Percentiles rank a stretch among this genome's conserved stretches.
phyloP scores from a whole-genome alignment of 2,888 invertebrate genomes.

The Archaeoteleia sp. region DNA sequence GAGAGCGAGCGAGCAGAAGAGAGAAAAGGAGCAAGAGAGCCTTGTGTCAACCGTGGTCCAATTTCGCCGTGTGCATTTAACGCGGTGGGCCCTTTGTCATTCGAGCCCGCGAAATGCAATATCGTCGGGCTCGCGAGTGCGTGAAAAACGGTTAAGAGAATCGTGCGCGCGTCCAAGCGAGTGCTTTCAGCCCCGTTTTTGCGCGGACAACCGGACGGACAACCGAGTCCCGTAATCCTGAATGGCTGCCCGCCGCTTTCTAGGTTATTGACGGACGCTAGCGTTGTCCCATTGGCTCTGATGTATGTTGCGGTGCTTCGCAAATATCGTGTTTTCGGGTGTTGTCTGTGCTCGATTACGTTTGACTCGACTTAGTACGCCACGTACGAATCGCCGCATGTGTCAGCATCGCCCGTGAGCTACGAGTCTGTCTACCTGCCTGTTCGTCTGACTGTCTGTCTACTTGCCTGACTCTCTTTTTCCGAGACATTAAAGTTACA shows the following conservation, averaged over 20 bases:
- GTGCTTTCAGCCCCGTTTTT: slow-evolving; percentile 19
- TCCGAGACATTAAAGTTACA: not conserved
- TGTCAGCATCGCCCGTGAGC: slow-evolving; percentile 15
- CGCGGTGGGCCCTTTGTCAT: slow-evolving; percentile 17
- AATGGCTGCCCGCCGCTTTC: slow-evolving; percentile 70
- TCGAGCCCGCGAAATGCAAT: slow-evolving; percentile 17
- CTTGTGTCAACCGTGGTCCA: slow-evolving; percentile 23
- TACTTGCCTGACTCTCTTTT: slow-evolving; percentile 7
- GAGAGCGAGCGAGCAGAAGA: slow-evolving; percentile 6
- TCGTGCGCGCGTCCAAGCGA: slow-evolving; percentile 3
- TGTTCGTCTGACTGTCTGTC: not conserved
- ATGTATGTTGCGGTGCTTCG: slow-evolving; percentile 55
- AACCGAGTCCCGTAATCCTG: slow-evolving; percentile 55
- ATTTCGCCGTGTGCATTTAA: slow-evolving; percentile 14
- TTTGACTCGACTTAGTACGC: slow-evolving; percentile 3
- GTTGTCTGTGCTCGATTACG: slow-evolving; percentile 16
- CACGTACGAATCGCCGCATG: slow-evolving; percentile 20
- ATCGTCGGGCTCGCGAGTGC: slow-evolving; percentile 11
- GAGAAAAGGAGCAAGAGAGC: slow-evolving; percentile 1
- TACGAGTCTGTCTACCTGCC: slow-evolving; percentile 1
- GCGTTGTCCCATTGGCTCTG: slow-evolving; percentile 48
- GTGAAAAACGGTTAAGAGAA: slow-evolving; percentile 10
- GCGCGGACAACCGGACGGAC: slow-evolving; percentile 18
- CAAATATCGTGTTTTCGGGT: slow-evolving; percentile 56
- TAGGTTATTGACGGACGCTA: slow-evolving; percentile 69